phyloP scores from a whole-genome alignment of 2,113 vertebrate species.

The Macroglossus sobrinus region DNA sequence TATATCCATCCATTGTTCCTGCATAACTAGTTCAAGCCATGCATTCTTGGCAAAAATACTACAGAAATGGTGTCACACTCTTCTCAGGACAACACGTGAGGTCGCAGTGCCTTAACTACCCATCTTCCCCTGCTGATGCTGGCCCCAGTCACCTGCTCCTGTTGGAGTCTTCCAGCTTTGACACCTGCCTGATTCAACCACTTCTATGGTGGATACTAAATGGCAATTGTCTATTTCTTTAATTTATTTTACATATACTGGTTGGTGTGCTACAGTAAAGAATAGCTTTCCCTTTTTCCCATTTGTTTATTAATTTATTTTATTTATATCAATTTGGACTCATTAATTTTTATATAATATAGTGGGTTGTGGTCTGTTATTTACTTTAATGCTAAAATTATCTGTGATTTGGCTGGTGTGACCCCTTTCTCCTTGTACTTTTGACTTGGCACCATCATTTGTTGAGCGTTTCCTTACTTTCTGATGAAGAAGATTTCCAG shows the following conservation, averaged over 20 bases:
- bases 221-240: background rate
- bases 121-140: background rate
- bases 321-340: background rate
- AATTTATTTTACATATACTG: background rate
- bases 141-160: background rate
- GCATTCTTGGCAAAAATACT: background rate
- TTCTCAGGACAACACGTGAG: background rate
- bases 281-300: background rate
- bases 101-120: background rate
- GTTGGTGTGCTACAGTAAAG: background rate
- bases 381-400: constrained; percentile 25
- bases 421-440: background rate
- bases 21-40: background rate
- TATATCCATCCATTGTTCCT: background rate
- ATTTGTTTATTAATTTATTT: constrained; percentile 3
- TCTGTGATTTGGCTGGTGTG: background rate
- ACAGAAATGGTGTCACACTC: background rate
- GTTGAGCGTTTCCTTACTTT: background rate
- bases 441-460: background rate
- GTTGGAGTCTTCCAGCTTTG: background rate
- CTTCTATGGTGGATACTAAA: background rate
- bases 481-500: background rate
- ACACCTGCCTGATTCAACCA: background rate
- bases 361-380: background rate
- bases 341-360: background rate